Evolutionary conservation across 2,888 invertebrate genomes (phyloP).

Genomic region (Drosophila lacicola): DNA sequence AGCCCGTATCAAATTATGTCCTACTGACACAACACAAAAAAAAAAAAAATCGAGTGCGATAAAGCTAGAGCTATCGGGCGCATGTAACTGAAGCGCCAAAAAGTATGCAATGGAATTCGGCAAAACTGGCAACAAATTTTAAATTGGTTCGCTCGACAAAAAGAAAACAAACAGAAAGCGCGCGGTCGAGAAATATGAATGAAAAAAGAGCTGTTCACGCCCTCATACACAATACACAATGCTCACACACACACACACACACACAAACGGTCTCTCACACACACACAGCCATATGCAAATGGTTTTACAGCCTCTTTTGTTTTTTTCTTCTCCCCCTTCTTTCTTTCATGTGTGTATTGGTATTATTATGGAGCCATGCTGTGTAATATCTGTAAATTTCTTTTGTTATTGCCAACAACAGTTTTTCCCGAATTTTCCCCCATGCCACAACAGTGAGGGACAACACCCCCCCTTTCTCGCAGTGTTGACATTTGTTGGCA

Average conservation of each 20-base stretch:
- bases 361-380: conserved; percentile 79
- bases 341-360: conserved; percentile 54
- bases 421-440: conserved; percentile 57
- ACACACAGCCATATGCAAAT: conserved; percentile 66
- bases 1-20: conserved; percentile 62
- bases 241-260: conserved; percentile 20
- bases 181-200: conserved; percentile 65
- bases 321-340: conserved; percentile 21
- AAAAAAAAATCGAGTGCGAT: conserved; percentile 12
- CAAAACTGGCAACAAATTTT: conserved; percentile 77
- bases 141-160: conserved; percentile 70
- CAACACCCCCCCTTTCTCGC: conserved; percentile 12
- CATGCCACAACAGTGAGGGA: neutral
- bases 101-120: conserved; percentile 61
- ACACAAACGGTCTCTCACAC: conserved; percentile 18
- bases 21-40: conserved; percentile 26
- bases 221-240: conserved; percentile 43
- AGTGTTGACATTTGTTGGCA: conserved; percentile 78
- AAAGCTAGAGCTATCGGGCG: neutral
- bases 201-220: conserved; percentile 69
- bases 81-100: conserved; percentile 47
- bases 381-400: conserved; percentile 81
- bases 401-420: conserved; percentile 80
- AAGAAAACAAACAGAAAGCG: conserved; percentile 28
- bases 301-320: conserved; percentile 75